Conservation (phyloP, 2,888 invertebrate genomes). For the Acrobasis repandana region DNA sequence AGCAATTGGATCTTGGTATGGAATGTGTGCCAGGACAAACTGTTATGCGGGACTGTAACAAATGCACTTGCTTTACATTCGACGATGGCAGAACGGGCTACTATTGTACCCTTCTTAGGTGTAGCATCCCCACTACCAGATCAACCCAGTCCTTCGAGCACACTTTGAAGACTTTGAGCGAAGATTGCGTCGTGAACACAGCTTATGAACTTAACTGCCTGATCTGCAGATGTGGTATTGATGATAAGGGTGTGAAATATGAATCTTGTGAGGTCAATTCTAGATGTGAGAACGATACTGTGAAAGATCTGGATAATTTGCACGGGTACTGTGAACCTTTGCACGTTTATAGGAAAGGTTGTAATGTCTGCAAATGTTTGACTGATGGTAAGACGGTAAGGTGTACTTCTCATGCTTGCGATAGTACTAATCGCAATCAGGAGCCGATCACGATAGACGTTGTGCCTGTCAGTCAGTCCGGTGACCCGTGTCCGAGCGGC, state of each 20-base stretch:
- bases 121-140: not conserved
- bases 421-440: not conserved
- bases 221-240: slow-evolving; percentile 50
- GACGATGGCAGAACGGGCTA: not conserved
- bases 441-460: slow-evolving; percentile 49
- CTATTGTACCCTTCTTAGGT: not conserved
- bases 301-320: slow-evolving; percentile 34
- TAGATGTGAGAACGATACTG: slow-evolving; percentile 32
- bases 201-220: slow-evolving; percentile 54
- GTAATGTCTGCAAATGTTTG: slow-evolving; percentile 61
- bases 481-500: slow-evolving; percentile 50
- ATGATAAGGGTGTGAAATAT: slow-evolving; percentile 35
- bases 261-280: slow-evolving; percentile 48
- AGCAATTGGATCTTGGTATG: not conserved
- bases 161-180: slow-evolving; percentile 19
- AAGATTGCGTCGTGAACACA: slow-evolving; percentile 50
- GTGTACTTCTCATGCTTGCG: slow-evolving; percentile 52
- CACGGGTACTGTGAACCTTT: slow-evolving; percentile 65
- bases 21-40: not conserved
- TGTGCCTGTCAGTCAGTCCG: slow-evolving; percentile 50
- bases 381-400: slow-evolving; percentile 52
- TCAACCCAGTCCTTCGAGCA: not conserved
- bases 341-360: slow-evolving; percentile 52
- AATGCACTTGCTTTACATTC: not conserved
- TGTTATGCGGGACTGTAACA: not conserved